Conservation (phyloP, 2,113 vertebrate genomes). For the Chaetorhynchus papuensis region DNA sequence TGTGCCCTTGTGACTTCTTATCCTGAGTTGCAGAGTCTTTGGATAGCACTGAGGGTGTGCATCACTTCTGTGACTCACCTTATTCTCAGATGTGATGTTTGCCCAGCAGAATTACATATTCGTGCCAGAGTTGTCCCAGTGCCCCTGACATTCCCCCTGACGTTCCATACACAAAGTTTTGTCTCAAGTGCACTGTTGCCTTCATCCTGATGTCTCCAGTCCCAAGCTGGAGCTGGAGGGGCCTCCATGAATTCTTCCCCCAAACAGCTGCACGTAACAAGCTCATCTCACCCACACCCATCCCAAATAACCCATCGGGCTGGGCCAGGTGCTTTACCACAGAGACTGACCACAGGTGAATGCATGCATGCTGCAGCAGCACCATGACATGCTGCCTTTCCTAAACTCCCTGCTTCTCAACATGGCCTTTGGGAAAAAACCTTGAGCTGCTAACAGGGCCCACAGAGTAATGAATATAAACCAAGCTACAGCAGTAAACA, state of each 20-base stretch:
- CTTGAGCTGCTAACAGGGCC: neutral
- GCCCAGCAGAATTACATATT: neutral
- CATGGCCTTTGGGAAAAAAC: neutral
- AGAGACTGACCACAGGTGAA: neutral
- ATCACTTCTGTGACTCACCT: neutral
- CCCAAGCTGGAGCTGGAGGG: neutral
- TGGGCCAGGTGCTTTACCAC: neutral
- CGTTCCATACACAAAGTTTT: neutral
- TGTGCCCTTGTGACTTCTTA: neutral
- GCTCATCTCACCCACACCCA: neutral
- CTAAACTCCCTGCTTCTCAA: neutral
- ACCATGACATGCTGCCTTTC: neutral
- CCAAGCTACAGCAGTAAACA: neutral
- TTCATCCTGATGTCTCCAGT: neutral
- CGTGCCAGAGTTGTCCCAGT: neutral
- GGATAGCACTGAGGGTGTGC: neutral
- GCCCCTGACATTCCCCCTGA: neutral
- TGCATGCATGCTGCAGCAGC: neutral
- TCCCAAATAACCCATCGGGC: fast-evolving
- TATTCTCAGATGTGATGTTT: neutral
- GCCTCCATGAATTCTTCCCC: neutral
- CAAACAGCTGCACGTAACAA: neutral
- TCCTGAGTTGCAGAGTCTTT: neutral
- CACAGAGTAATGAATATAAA: neutral
- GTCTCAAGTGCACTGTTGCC: neutral